Conservation (phyloP, 2,113 vertebrate species). For the Ramphastos sulfuratus region DNA sequence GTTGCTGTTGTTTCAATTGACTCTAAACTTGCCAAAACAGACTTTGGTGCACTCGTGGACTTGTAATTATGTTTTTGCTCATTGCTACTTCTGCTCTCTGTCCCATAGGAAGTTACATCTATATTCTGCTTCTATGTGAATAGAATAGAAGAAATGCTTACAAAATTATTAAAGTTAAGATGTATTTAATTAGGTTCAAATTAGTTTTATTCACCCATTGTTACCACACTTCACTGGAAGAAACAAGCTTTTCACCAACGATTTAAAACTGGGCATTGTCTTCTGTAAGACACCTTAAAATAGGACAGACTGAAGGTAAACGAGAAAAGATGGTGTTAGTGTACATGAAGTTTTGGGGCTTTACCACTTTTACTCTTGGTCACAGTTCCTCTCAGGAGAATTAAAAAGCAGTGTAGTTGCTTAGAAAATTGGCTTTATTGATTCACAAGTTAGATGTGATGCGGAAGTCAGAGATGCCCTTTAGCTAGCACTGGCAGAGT, state of each 20-base stretch:
- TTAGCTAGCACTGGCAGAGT: neutral
- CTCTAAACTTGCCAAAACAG: neutral
- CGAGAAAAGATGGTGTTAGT: neutral
- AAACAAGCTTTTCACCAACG: neutral
- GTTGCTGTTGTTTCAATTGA: neutral
- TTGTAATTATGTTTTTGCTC: neutral
- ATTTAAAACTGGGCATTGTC: neutral
- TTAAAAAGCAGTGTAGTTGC: neutral
- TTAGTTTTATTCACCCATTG: neutral
- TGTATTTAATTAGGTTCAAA: neutral
- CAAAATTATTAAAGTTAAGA: neutral
- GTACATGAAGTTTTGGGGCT: fast-evolving
- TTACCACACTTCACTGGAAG: neutral
- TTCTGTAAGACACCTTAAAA: neutral
- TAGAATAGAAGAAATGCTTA: neutral
- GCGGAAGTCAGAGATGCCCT: neutral
- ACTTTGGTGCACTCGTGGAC: neutral
- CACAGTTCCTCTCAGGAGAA: neutral
- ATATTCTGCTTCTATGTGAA: neutral
- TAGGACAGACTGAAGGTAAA: neutral
- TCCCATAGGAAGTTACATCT: neutral
- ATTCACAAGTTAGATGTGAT: neutral
- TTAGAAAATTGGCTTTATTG: neutral
- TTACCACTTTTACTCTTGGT: neutral
- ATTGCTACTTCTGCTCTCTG: neutral